A percentile compares a stretch with the other conserved stretches of the same genome.
Conservation (phyloP, 2,113 vertebrate genomes). For the Silurus glanis region DNA sequence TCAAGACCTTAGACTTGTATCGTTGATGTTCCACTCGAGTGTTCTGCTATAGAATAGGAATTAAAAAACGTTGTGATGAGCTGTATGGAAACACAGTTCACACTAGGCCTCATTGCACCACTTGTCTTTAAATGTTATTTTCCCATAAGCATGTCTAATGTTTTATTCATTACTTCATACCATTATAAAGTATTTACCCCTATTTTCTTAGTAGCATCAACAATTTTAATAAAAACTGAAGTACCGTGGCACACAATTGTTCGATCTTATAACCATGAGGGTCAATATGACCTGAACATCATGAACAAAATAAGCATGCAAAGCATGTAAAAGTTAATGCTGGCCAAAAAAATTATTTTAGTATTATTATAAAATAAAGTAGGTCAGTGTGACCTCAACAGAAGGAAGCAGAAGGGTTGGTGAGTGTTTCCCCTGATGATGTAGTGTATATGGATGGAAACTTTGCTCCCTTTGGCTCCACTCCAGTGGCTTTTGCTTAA, state of each 20-base stretch:
- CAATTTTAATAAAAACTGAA: not conserved
- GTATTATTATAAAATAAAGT: not conserved
- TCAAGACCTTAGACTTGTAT: not conserved
- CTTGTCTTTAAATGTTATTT: not conserved
- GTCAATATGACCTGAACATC: not conserved
- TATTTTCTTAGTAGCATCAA: not conserved
- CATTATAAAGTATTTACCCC: not conserved
- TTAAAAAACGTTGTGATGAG: not conserved
- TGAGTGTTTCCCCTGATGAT: slow-evolving; percentile 20
- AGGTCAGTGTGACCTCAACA: not conserved
- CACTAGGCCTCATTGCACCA: not conserved
- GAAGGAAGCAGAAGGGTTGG: not conserved
- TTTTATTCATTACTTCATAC: not conserved
- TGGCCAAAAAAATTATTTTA: not conserved
- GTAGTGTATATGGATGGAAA: slow-evolving; percentile 19
- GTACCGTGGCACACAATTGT: not conserved
- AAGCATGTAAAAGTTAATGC: not conserved
- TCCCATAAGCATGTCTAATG: not conserved
- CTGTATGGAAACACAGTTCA: not conserved
- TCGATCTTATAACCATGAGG: not conserved
- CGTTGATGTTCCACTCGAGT: not conserved
- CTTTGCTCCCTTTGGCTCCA: slow-evolving; percentile 28
- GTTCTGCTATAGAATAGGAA: not conserved
- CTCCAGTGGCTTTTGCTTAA: slow-evolving; percentile 59
- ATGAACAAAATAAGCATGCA: not conserved